Conservation (phyloP, 2,797 vertebrate species). For the Pachyuromys duprasi region DNA sequence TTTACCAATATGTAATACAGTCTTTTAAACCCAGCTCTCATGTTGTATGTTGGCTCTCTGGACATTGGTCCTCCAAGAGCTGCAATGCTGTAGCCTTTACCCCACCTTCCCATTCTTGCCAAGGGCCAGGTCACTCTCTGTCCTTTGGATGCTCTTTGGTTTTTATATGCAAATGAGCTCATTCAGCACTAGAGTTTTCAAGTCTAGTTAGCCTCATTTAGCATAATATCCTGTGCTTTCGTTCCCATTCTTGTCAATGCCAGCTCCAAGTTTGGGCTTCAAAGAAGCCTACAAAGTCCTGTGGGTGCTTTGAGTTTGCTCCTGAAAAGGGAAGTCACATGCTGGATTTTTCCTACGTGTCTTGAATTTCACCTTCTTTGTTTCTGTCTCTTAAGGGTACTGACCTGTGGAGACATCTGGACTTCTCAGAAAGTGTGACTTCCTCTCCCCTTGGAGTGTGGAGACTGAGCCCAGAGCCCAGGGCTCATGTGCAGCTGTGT, state of each 20-base stretch:
- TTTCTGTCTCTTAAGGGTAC: neutral
- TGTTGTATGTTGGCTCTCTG: neutral
- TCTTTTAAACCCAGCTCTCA: neutral
- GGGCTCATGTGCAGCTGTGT: too few relatives aligned
- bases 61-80: neutral
- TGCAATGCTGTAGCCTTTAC: neutral
- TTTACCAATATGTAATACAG: neutral
- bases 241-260: fast-evolving
- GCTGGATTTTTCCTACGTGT: neutral
- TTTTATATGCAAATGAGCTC: neutral
- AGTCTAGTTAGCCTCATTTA: neutral
- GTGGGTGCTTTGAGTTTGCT: neutral
- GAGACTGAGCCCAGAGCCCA: neutral
- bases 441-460: neutral
- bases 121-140: neutral
- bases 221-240: neutral
- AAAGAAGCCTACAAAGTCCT: neutral
- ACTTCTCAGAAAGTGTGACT: neutral
- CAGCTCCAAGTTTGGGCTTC: neutral
- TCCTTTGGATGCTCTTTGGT: neutral
- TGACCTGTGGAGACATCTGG: neutral
- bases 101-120: neutral
- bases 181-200: neutral
- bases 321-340: neutral
- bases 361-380: neutral